Evolutionary conservation across 2,888 invertebrate species (phyloP), one percentile per base, ranked within the genome.

Genomic region (Conchocele bisecta): DNA sequence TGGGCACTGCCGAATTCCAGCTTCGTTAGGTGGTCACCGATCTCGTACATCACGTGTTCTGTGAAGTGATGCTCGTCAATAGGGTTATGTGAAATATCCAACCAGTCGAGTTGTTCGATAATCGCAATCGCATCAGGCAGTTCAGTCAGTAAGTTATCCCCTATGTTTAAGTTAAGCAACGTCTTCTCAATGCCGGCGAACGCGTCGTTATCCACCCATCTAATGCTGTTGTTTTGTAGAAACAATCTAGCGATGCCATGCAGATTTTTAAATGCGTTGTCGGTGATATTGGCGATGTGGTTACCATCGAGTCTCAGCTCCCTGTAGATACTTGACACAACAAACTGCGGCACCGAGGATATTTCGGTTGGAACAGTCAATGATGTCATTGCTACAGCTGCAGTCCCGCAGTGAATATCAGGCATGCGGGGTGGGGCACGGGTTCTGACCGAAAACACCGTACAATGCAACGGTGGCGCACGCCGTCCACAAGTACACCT

Each of bases 31-130:
- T 73, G 70, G 44, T 82, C 72, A 3, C 82, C 82, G 5, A 82
- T 71, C 1, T 50, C 33, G 33, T 65, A 61, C 73, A 82, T 63
- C 3, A 72, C 65, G 11, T 54, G 37, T 13, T 79, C 74, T n/a
- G 71, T 59, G 50, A 77, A 75, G n/a, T 42, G 33, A 13, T 69
- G 22, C 9, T 66, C 28, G 33, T 63, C 41, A 9, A 82, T 79
- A 0, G 70, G 73, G 46, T 82, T 82, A 15, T 64, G 58, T 5
- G 77, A 59, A 4, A 82, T 74, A 48, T 79, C 68, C 3, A 82
- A 35, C n/a, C 26, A 46, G 13, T 39, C 20, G 17, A 82, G 46
- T 3, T 31, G 37, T 11, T 56, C 41, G 0, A 82, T 31, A 13
- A 44, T 13, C 0, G 46, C 46, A 1, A 79, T 58, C 1, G 79